These are phyloP conservation scores for Limenitis camilla DNA, from an alignment of 2,888 invertebrate species.

Conservation along the genomic window DNA sequence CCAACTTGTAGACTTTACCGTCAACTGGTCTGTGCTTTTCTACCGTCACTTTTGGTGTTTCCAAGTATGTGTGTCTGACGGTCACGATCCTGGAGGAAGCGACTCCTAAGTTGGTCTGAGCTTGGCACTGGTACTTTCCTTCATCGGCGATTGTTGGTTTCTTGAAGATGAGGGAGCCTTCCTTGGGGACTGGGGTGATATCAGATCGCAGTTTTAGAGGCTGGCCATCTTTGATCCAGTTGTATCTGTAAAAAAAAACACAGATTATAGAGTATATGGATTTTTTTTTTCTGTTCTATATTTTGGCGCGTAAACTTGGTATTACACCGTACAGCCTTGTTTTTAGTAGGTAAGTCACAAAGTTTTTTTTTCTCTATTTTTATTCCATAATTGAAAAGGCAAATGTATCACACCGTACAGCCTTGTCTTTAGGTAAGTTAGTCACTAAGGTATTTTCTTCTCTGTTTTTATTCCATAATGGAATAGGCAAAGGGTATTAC, in stretches of 20 bases:
- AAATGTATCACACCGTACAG: too few species aligned
- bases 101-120: slow-evolving; percentile 38
- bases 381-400: too few species aligned
- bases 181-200: slow-evolving; percentile 35
- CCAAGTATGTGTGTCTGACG: slow-evolving; percentile 39
- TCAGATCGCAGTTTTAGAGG: slow-evolving; percentile 30
- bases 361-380: too few species aligned
- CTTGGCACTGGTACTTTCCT: slow-evolving; percentile 47
- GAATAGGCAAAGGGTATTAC: too few species aligned
- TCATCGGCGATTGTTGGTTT: slow-evolving; percentile 41
- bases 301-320: too few species aligned
- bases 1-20: slow-evolving; percentile 48
- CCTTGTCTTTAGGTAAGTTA: too few species aligned
- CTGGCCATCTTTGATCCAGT: slow-evolving; percentile 49
- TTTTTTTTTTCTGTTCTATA: too few species aligned
- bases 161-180: slow-evolving; percentile 46
- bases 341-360: too few species aligned
- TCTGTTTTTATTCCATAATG: too few species aligned
- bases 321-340: too few species aligned
- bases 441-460: too few species aligned
- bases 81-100: slow-evolving; percentile 41
- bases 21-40: slow-evolving; percentile 43
- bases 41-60: slow-evolving; percentile 29
- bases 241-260: slow-evolving; percentile 35
- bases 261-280: too few species aligned